Base-by-base conservation (phyloP, 1,140 invertebrate species). In the Aphelinus certus region DNA sequence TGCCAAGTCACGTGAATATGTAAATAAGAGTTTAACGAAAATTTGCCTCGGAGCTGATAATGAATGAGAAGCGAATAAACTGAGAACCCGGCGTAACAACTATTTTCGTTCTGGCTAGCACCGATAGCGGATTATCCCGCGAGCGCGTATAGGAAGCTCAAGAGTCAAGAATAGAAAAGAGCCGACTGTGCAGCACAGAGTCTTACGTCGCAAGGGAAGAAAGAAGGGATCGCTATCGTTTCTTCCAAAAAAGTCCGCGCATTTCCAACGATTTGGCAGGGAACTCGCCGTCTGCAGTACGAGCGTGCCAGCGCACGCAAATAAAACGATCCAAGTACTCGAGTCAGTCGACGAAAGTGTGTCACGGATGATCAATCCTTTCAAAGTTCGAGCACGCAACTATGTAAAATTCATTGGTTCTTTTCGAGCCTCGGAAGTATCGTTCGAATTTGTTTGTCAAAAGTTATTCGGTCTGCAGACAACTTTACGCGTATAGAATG, bases 241-340 rank as follows among this genome's bases (percentile, higher is more conserved):
- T 47, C 10, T 47, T 64, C 51, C 60, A 56, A 63, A 70, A 71
- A 56, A 26, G 49, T 10, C 43, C 6, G 3, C n/a, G 42, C 43
- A 45, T 55, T 63, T 71, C 49, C 42, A 7, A 63, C 69, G 45
- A 71, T 71, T 71, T 76, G 67, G 57, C 64, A 77, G 43, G 72
- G 42, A 74, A 56, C 64, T 74, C 55, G 10, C 49, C 43, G 7
- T 43, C 6, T 71, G 62, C 60, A 48, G 3, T 3, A 7, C 46
- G 57, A 9, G 42, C 48, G 58, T 63, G 67, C 49, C 68, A 60
- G 62, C 53, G 9, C 64, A 73, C 62, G 45, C 49, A 64, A 74
- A 70, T 65, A 73, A 70, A 70, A 55, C 6, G n/a, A 2, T 5
- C 26, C 26, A 26, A 26, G 26, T 26, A 26, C 26, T 26, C 26